These are phyloP conservation scores for Galaxea fascicularis DNA, from an alignment of 92 coral and sea anemone genomes.

Conservation along the genomic window DNA sequence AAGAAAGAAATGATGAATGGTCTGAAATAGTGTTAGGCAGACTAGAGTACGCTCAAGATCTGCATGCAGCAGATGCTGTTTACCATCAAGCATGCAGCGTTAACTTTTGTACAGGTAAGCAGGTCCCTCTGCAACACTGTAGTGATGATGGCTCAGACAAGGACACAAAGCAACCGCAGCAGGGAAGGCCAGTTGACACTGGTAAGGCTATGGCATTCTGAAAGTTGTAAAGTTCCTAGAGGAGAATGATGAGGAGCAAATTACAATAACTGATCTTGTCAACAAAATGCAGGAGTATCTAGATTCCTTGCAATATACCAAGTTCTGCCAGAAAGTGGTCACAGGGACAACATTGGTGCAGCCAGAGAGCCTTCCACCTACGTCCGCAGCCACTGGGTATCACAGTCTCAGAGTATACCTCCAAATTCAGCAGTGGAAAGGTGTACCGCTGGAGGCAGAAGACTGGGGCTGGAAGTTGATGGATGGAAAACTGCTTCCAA, in stretches of 20 bases:
- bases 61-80: slow-evolving; percentile 63
- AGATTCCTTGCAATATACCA: slow-evolving; percentile 52
- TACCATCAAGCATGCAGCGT: too few relatives aligned
- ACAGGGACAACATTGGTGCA: slow-evolving; percentile 30
- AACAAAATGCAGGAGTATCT: too few relatives aligned
- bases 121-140: too few relatives aligned
- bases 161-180: too few relatives aligned
- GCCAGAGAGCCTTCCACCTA: slow-evolving; percentile 53
- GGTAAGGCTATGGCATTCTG: too few relatives aligned
- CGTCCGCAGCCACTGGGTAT: slow-evolving; percentile 50
- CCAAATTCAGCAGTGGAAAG: slow-evolving; percentile 64
- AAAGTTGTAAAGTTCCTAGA: too few relatives aligned
- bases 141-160: too few relatives aligned
- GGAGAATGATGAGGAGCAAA: too few relatives aligned
- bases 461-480: slow-evolving; percentile 66
- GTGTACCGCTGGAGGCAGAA: slow-evolving; percentile 29
- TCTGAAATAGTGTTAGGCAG: slow-evolving; percentile 31
- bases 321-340: slow-evolving; percentile 48
- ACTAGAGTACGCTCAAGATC: slow-evolving; percentile 39
- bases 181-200: too few relatives aligned
- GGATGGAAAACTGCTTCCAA: slow-evolving; percentile 47
- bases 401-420: too few relatives aligned
- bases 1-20: slow-evolving; percentile 50
- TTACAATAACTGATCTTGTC: too few relatives aligned
- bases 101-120: slow-evolving; percentile 54